Percentiles rank a stretch among this genome's conserved stretches.
Evolutionary conservation across 1,140 invertebrate species (phyloP).

Genomic region (Diorhabda elongata): DNA sequence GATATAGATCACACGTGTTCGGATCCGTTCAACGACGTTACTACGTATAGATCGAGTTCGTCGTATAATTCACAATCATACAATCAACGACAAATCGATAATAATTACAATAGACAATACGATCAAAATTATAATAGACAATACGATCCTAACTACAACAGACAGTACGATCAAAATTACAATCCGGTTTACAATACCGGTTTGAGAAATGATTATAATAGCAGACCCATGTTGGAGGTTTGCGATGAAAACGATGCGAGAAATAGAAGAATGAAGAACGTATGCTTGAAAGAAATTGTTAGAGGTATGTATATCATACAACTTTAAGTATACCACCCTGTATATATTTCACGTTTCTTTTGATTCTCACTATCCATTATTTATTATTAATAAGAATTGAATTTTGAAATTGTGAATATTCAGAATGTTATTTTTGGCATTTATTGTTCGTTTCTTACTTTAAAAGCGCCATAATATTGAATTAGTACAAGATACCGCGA

Average conservation of each 20-base stretch:
- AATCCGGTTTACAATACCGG: conserved; percentile 20
- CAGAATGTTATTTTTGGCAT: no score
- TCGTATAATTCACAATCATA: conserved; percentile 5
- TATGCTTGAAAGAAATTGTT: conserved; percentile 35
- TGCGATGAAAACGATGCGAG: conserved; percentile 31
- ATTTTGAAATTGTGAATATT: no score
- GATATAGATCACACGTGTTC: conserved; percentile 26
- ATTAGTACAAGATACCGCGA: no score
- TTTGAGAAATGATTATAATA: not conserved
- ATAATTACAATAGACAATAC: conserved; percentile 27
- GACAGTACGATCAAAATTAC: conserved; percentile 18
- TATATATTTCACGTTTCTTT: no score
- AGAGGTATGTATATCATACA: conserved; percentile 29
- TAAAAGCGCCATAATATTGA: no score
- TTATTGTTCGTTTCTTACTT: no score
- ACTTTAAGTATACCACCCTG: no score
- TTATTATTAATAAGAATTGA: no score
- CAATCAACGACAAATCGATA: conserved; percentile 19
- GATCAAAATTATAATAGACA: conserved; percentile 26
- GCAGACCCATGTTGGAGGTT: conserved; percentile 17
- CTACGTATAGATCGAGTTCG: conserved; percentile 6
- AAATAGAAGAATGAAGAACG: conserved; percentile 29
- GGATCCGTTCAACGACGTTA: conserved; percentile 28
- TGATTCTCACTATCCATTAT: no score
- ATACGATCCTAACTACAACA: conserved; percentile 24